Percentiles rank a stretch among this genome's conserved stretches.
Evolutionary conservation across 2,113 vertebrate species (phyloP).

Genomic region (Ptyas mucosa): DNA sequence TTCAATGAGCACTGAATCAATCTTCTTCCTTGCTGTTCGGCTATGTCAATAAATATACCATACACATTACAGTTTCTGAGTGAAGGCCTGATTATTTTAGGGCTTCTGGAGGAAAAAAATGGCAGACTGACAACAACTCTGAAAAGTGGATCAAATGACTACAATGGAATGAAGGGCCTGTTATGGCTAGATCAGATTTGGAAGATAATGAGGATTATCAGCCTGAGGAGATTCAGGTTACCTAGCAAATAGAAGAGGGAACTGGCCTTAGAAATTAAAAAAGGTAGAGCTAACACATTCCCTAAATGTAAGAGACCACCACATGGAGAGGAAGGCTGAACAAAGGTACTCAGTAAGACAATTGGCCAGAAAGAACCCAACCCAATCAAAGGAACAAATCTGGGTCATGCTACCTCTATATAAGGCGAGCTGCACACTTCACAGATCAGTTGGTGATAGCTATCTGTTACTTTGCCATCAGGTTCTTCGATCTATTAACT

Average conservation of each 20-base stretch:
- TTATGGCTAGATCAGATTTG: not conserved
- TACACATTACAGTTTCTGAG: not conserved
- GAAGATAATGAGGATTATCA: not conserved
- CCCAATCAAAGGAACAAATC: not conserved
- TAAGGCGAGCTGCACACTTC: not conserved
- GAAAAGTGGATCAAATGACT: not conserved
- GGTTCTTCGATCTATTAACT: not conserved
- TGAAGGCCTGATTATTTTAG: not conserved
- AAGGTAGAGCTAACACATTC: not conserved
- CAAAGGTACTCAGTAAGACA: not conserved
- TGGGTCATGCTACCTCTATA: not conserved
- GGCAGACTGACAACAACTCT: not conserved
- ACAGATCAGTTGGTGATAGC: not conserved
- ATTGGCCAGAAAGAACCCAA: not conserved
- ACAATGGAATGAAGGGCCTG: not conserved
- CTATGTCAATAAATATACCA: not conserved
- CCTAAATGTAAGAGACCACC: not conserved
- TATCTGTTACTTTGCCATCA: not conserved
- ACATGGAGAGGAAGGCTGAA: not conserved
- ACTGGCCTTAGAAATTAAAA: not conserved
- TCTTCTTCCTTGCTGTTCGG: not conserved
- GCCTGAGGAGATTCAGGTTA: not conserved
- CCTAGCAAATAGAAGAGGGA: not conserved
- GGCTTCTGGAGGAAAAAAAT: not conserved
- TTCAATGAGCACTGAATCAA: not conserved